Evolutionary conservation across 2,113 vertebrate species (phyloP).

Genomic region (Meles meles): DNA sequence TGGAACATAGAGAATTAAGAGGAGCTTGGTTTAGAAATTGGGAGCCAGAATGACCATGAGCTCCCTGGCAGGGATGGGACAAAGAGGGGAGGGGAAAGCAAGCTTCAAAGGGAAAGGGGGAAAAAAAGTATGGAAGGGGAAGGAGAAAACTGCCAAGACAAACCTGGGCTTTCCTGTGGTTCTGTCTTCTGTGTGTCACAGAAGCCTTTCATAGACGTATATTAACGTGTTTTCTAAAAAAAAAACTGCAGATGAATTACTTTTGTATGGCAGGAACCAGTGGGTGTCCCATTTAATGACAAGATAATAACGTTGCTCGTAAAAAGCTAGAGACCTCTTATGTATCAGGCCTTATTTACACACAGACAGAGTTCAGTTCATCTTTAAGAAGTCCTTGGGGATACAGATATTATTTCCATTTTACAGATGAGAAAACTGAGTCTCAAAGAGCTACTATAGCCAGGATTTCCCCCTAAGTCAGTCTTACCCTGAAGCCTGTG

Average conservation of each 20-base stretch:
- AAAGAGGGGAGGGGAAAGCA: background rate
- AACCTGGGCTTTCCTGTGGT: background rate
- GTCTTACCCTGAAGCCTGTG: background rate
- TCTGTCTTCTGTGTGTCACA: background rate
- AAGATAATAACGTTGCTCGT: background rate
- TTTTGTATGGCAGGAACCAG: background rate
- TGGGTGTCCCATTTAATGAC: background rate
- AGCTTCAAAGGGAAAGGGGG: background rate
- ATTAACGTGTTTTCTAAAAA: background rate
- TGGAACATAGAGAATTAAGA: background rate
- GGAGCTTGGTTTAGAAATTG: background rate
- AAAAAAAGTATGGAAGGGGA: background rate
- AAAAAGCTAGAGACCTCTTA: background rate
- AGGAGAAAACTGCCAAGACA: background rate
- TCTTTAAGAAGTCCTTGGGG: background rate
- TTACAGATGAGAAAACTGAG: background rate
- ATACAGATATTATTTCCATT: background rate
- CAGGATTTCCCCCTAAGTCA: background rate
- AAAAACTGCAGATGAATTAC: background rate
- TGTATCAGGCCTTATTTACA: background rate
- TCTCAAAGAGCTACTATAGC: background rate
- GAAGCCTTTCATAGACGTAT: background rate
- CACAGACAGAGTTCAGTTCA: background rate
- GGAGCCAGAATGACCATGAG: background rate
- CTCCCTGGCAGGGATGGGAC: background rate